phyloP scores from a whole-genome alignment of 2,113 vertebrate species.

The Sinocyclocheilus maitianheensis region DNA sequence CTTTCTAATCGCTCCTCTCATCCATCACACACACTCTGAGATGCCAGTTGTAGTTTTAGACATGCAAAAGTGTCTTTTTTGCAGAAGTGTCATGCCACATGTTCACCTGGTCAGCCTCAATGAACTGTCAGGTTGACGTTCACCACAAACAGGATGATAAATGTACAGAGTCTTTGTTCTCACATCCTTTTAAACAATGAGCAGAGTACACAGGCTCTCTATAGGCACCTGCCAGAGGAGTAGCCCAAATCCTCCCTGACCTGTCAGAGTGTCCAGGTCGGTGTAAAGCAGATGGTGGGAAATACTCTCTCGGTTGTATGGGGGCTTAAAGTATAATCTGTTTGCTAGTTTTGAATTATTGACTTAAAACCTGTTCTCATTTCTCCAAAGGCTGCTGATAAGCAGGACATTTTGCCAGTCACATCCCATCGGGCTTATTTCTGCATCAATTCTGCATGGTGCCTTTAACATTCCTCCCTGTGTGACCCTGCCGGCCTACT shows the following conservation, averaged over 20 bases:
- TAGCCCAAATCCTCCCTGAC: neutral
- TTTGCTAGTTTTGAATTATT: neutral
- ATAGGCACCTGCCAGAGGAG: neutral
- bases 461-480: constrained; percentile 3
- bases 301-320: neutral
- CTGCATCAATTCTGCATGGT: neutral
- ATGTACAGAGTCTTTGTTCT: constrained; percentile 2
- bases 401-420: constrained; percentile 1
- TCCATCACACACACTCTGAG: neutral
- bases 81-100: neutral
- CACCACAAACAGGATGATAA: constrained; percentile 23
- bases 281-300: neutral
- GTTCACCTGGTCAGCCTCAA: constrained; percentile 1
- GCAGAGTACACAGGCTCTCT: neutral
- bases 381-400: constrained; percentile 10
- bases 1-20: neutral
- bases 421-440: neutral
- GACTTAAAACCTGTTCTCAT: neutral
- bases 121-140: constrained; percentile 21
- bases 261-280: constrained; percentile 1
- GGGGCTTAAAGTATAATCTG: constrained; percentile 3
- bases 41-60: neutral
- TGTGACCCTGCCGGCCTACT: neutral
- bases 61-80: neutral
- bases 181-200: constrained; percentile 8